Percentiles rank a stretch among this genome's conserved stretches.
Evolutionary conservation across 2,113 vertebrate genomes (phyloP).

Genomic region (Elephas maximus): DNA sequence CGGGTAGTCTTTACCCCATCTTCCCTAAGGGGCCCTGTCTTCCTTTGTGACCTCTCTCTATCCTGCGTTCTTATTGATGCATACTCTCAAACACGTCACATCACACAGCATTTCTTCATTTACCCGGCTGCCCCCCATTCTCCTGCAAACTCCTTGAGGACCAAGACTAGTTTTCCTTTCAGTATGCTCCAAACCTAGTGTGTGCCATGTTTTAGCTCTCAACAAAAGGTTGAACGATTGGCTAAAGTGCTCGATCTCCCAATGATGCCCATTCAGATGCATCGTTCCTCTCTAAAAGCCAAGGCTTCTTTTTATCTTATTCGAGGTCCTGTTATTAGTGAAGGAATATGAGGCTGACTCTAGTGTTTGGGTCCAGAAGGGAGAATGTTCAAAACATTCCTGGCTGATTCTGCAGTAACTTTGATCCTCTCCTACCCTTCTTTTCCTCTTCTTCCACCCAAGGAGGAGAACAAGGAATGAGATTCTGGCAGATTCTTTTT

Average conservation of each 20-base stretch:
- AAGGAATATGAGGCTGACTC: too few species aligned
- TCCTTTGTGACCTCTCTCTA: background rate
- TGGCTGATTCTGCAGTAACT: background rate
- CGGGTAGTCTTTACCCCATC: background rate
- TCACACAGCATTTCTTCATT: background rate
- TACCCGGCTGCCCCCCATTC: accelerated
- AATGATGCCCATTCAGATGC: accelerated
- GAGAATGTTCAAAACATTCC: accelerated
- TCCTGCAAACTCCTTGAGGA: background rate
- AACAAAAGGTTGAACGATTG: background rate
- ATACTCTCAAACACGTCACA: too few species aligned
- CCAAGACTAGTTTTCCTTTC: background rate
- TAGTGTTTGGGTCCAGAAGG: background rate
- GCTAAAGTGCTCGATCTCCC: background rate
- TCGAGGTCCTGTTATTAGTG: accelerated
- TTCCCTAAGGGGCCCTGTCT: background rate
- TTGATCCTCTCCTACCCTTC: background rate
- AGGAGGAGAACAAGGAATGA: background rate
- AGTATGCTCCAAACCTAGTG: background rate
- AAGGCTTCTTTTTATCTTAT: background rate
- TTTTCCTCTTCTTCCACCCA: background rate
- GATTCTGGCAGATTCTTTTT: background rate
- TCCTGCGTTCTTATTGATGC: background rate
- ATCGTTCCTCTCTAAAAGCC: background rate
- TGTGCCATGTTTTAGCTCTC: background rate